Percentiles rank a stretch among this genome's conserved stretches.
Conservation (phyloP, 2,888 invertebrate genomes). For the Pammene fasciana region DNA sequence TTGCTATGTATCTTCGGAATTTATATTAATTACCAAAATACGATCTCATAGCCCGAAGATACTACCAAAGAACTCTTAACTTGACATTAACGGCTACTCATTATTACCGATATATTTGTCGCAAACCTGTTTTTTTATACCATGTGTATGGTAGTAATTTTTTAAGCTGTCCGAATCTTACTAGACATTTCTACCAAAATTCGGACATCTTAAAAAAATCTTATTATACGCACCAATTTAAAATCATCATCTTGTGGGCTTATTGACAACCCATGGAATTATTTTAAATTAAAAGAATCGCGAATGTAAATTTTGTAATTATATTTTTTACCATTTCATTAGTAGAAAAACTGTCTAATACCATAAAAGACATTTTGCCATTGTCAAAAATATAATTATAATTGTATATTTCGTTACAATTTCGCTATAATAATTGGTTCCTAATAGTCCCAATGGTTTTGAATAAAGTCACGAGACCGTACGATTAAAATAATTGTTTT, state of each 20-base stretch:
- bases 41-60: constrained; percentile 63
- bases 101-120: constrained; percentile 9
- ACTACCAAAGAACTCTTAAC: constrained; percentile 52
- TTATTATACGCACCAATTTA: constrained; percentile 1
- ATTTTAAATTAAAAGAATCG: background rate
- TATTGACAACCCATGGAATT: background rate
- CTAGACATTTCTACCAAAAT: too few relatives aligned
- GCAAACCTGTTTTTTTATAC: background rate
- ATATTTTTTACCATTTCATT: too few relatives aligned
- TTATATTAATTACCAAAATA: constrained; percentile 43
- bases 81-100: constrained; percentile 44
- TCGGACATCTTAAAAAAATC: too few relatives aligned
- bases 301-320: background rate
- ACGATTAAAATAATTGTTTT: background rate
- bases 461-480: background rate
- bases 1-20: constrained; percentile 39
- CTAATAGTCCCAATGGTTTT: background rate
- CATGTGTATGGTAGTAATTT: background rate
- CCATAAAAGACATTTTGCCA: background rate
- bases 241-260: background rate
- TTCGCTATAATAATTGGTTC: background rate
- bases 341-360: too few relatives aligned
- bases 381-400: background rate
- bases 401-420: background rate
- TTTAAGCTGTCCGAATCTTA: too few relatives aligned